Evolutionary conservation across 35 echinoderm and acorn worm species (phyloP), one percentile per base, ranked within the genome.

Genomic region (Patiria miniata): DNA sequence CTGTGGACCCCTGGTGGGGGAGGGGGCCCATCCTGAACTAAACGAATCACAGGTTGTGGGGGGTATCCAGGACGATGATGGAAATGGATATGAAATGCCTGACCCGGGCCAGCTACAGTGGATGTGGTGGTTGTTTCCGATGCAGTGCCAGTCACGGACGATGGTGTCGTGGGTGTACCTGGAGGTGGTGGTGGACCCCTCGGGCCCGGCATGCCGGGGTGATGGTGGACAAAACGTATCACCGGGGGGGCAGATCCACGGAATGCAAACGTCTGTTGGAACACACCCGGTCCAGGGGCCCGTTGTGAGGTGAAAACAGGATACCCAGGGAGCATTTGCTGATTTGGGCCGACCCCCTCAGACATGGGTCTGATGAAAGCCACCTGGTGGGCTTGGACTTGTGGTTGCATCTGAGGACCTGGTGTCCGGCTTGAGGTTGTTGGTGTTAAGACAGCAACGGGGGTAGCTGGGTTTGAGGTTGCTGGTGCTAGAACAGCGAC

Each of bases 111-210:
- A 36, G 65, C 65, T 32, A 32, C 14, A 34, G 34, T 34, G 34
- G 65, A 32, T 22, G 65, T 32, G 65, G 65, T 30, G 21, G 65
- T 32, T 47, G 42, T 47, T 4, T 12, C 42, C 12, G 42, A 47
- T 73, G 29, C 26, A 28, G 65, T 34, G 6, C 19, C 65, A 36
- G 65, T 34, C 26, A 32, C 34, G 19, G 34, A 12, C 26, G 65
- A 32, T 73, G 65, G 14, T 26, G 65, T 73, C 29, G 65, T 32
- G 42, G 42, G 42, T 4, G 42, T 47, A 47, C 4, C 42, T n/a
- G n/a, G 56, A 29, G 61, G 61, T 69, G 19, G 61, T 69, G 61
- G 61, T 1, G 34, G 61, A 69, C 61, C 61, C 65, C 65, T 73
- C 2, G 29, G 21, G 29, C 26, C 29, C 10, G 15, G 65, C 65